Conservation (phyloP, 2,113 vertebrate genomes). For the Uria aalge region DNA sequence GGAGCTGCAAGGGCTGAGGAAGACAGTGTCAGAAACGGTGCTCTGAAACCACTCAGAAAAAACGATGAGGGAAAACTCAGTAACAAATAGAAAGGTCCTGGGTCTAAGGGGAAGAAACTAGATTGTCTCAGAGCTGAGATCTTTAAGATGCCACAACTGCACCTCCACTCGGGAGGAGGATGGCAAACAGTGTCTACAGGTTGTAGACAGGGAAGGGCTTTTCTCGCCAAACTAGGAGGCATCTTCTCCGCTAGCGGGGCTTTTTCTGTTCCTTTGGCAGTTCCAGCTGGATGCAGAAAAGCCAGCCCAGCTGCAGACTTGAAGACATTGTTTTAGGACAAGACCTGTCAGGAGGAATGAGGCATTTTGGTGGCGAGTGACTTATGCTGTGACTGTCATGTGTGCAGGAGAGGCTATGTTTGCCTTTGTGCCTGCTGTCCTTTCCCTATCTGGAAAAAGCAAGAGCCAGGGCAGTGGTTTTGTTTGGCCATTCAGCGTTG, state of each 20-base stretch:
- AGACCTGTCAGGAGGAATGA: conserved; percentile 23
- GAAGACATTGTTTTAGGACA: conserved; percentile 11
- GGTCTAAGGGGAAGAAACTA: not conserved
- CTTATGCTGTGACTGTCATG: not conserved
- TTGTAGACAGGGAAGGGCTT: not conserved
- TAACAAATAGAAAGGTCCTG: not conserved
- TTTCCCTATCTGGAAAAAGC: conserved; percentile 1
- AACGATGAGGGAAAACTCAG: not conserved
- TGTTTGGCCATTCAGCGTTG: not conserved
- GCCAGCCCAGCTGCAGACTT: conserved; percentile 6
- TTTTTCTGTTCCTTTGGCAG: conserved; percentile 25
- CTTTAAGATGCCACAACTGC: not conserved
- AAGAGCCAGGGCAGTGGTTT: not conserved
- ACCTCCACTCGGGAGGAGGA: not conserved
- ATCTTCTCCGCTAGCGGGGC: not conserved
- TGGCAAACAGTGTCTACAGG: not conserved
- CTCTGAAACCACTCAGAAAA: not conserved
- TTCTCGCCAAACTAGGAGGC: not conserved
- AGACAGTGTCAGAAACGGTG: not conserved
- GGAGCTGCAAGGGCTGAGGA: not conserved
- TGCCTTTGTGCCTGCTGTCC: conserved; percentile 39
- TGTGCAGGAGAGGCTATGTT: conserved; percentile 33
- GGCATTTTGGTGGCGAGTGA: not conserved
- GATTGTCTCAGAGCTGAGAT: not conserved
- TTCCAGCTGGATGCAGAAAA: not conserved